A percentile compares a stretch with the other conserved stretches of the same genome.
Evolutionary conservation across 2,888 invertebrate genomes (phyloP).

Genomic region (Syrista parreyssii): DNA sequence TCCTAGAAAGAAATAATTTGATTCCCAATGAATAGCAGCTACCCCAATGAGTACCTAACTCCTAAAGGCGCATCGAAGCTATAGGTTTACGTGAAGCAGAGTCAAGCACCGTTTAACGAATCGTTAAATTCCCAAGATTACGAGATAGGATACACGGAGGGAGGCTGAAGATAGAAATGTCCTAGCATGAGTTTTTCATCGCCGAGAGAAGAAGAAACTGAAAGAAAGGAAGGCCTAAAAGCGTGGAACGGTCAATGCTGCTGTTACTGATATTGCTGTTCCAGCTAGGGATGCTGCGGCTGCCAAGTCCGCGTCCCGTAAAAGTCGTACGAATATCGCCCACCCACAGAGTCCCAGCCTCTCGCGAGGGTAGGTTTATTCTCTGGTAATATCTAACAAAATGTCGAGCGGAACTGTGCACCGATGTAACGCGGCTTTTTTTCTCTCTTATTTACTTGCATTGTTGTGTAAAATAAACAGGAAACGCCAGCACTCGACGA

Average conservation of each 20-base stretch:
- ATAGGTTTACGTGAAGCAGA: neutral
- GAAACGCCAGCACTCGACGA: slow-evolving; percentile 16
- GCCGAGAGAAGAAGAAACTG: neutral
- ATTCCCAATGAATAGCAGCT: neutral
- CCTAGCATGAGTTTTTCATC: neutral
- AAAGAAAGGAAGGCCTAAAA: neutral
- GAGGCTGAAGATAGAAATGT: neutral
- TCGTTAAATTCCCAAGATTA: neutral
- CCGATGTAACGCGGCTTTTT: neutral
- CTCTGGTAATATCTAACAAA: neutral
- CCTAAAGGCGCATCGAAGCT: too few relatives aligned
- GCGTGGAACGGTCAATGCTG: neutral
- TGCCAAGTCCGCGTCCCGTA: neutral
- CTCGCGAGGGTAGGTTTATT: neutral
- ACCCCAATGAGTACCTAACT: neutral
- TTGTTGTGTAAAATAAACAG: slow-evolving; percentile 34
- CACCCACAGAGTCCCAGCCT: neutral
- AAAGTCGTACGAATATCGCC: slow-evolving; percentile 1
- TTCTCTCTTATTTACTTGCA: slow-evolving; percentile 29
- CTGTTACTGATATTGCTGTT: neutral
- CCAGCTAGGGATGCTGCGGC: neutral
- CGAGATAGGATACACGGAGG: neutral
- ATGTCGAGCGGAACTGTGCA: neutral
- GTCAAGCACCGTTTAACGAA: neutral
- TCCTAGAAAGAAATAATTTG: neutral